These are phyloP conservation scores for Macropus fuliginosus DNA, from an alignment of 2,797 vertebrate species.

Conservation along the genomic window DNA sequence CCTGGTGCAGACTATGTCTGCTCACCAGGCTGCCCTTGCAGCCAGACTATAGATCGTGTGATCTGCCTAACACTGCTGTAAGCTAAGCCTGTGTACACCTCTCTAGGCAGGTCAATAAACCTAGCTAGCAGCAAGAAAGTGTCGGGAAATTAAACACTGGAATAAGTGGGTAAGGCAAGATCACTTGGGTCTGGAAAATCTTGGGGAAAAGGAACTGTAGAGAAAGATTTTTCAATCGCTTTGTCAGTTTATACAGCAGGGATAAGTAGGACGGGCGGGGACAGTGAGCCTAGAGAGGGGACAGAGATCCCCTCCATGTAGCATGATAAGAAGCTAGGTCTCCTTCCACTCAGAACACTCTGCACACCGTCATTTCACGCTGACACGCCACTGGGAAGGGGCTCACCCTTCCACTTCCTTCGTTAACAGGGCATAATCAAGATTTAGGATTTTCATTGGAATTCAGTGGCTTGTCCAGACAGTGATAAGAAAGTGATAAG, in stretches of 20 bases:
- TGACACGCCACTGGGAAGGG: background rate
- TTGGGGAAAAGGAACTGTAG: constrained; percentile 44
- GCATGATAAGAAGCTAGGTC: background rate
- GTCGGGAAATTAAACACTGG: background rate
- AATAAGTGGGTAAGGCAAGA: constrained; percentile 21
- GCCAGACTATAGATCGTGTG: constrained; percentile 18
- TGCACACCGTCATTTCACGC: background rate
- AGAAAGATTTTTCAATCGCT: constrained; percentile 45
- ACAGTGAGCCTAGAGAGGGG: background rate
- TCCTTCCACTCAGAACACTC: background rate
- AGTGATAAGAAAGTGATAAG: background rate
- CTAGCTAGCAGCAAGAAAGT: background rate
- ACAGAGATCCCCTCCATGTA: constrained; percentile 32
- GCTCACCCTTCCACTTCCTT: constrained; percentile 33
- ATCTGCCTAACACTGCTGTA: constrained; percentile 34
- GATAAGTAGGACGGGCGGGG: background rate
- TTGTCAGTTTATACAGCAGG: background rate
- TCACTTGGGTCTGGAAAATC: constrained; percentile 57
- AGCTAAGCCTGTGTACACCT: constrained; percentile 15
- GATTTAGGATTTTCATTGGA: constrained; percentile 53
- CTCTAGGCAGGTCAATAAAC: constrained; percentile 10
- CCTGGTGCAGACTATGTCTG: constrained; percentile 38
- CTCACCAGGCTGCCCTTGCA: background rate
- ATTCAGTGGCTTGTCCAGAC: constrained; percentile 24
- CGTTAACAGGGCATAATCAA: constrained; percentile 36